Conservation (phyloP, 1,140 invertebrate species). For the Zaprionus camerounensis region DNA sequence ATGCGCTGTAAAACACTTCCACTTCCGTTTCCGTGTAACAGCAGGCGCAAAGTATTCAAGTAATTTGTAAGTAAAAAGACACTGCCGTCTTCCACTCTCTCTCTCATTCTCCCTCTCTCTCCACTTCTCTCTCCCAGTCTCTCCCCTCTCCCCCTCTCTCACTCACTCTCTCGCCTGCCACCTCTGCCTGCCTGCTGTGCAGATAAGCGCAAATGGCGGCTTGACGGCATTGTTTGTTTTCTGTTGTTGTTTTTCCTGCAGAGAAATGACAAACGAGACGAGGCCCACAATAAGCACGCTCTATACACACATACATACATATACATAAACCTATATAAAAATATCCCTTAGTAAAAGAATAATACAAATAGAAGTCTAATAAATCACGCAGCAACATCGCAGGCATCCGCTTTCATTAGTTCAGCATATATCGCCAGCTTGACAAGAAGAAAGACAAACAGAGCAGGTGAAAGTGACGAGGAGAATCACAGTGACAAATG, state of each 20-base stretch:
- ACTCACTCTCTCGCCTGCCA: not conserved
- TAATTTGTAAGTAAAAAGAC: slow-evolving; percentile 70
- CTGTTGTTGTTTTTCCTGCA: slow-evolving; percentile 18
- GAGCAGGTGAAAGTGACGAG: slow-evolving; percentile 1
- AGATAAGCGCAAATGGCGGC: slow-evolving; percentile 64
- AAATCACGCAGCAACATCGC: slow-evolving; percentile 53
- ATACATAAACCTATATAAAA: not conserved
- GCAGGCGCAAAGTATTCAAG: slow-evolving; percentile 78
- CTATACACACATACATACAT: slow-evolving; percentile 22
- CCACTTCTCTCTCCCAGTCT: not conserved
- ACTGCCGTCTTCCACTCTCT: slow-evolving; percentile 1
- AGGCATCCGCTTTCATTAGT: slow-evolving; percentile 47
- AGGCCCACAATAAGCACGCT: slow-evolving; percentile 47
- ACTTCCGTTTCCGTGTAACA: slow-evolving; percentile 64
- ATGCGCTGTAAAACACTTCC: slow-evolving; percentile 67
- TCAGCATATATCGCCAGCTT: slow-evolving; percentile 25
- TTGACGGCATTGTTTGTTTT: slow-evolving; percentile 43
- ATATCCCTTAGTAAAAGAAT: not conserved
- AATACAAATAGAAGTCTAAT: slow-evolving; percentile 54
- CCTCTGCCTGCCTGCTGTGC: slow-evolving; percentile 58
- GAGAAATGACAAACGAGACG: slow-evolving; percentile 56
- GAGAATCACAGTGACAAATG: not conserved
- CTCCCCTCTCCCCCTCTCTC: not conserved
- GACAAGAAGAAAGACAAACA: slow-evolving; percentile 20
- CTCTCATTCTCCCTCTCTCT: not conserved